Base-by-base conservation (phyloP, 2,888 invertebrate species). In the Halictus ligatus region DNA sequence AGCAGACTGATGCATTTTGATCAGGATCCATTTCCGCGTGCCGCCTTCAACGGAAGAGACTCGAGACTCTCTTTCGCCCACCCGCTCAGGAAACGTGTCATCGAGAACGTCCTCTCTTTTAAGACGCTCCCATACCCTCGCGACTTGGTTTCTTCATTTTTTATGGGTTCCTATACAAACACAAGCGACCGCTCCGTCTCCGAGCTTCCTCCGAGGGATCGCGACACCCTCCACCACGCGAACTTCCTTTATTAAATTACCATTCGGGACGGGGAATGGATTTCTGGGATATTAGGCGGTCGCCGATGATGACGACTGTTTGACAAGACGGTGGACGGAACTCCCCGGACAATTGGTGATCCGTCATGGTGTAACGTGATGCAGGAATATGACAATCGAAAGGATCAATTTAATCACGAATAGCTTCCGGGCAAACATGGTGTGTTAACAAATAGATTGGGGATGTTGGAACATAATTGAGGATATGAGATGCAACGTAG, bases 21-120 rank as follows among this genome's bases (percentile, higher is more conserved):
- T 90, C 88, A 90, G 88, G 82, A 90, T 89, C 90, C 90, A 90
- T 89, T 84, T 88, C 88, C 83, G 84, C 75, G 82, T 81, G 82
- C 82, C 81, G 85, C 76, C 83, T 85, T 67, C 29, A 72, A 86
- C 89, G 83, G 82, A 88, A 79, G 84, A 85, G 80, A 86, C 81
- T 73, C 75, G 46, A 29, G 74, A 71, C 80, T 78, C 88, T 84
- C 88, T 83, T 85, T 84, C 40, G 35, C 89, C 78, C 69, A 80
- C 83, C 60, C 84, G 75, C 73, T 60, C 75, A 75, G 83, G 83
- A 87, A 87, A 83, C 81, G 82, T 83, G 83, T 87, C 85, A 78
- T 87, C 88, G 83, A 85, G 81, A 75, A 76, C 67, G 78, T 81
- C 74, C 82, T 79, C 82, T 78, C 82, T 86, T 84, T 46, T 80